phyloP scores from a whole-genome alignment of 2,113 vertebrate genomes.

The Eonycteris spelaea region DNA sequence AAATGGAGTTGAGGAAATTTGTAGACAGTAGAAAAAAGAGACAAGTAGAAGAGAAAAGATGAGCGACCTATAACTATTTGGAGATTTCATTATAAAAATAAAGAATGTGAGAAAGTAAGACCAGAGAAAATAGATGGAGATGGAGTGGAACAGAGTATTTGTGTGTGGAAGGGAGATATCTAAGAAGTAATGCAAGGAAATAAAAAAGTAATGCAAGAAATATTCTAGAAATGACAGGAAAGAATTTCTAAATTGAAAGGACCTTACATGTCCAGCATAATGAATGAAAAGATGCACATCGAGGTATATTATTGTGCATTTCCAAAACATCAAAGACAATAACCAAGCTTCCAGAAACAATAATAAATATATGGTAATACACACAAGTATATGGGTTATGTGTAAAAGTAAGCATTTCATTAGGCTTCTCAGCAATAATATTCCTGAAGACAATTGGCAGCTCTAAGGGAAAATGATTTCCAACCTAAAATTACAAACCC shows the following conservation, averaged over 20 bases:
- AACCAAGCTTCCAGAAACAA: constrained; percentile 29
- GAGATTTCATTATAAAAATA: not conserved
- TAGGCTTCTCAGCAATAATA: not conserved
- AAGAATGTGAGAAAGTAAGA: not conserved
- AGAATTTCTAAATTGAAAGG: not conserved
- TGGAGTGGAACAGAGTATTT: not conserved
- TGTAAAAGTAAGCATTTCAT: not conserved
- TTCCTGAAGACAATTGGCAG: not conserved
- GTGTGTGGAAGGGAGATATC: not conserved
- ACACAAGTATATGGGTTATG: not conserved
- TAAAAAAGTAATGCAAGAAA: not conserved
- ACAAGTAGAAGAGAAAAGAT: not conserved
- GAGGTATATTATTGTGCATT: not conserved
- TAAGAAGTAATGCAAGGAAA: not conserved
- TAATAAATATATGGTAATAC: not conserved
- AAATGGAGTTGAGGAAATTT: not conserved
- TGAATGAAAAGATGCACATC: not conserved
- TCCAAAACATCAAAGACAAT: constrained; percentile 4
- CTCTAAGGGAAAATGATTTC: constrained; percentile 37
- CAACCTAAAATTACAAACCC: not conserved
- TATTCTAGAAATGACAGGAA: not conserved
- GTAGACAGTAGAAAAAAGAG: not conserved
- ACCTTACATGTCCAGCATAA: not conserved
- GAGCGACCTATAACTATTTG: not conserved
- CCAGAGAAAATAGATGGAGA: not conserved